Evolutionary conservation across 2,888 invertebrate genomes (phyloP), one percentile per base, ranked within the genome.

Genomic region (Drosophila mettleri): DNA sequence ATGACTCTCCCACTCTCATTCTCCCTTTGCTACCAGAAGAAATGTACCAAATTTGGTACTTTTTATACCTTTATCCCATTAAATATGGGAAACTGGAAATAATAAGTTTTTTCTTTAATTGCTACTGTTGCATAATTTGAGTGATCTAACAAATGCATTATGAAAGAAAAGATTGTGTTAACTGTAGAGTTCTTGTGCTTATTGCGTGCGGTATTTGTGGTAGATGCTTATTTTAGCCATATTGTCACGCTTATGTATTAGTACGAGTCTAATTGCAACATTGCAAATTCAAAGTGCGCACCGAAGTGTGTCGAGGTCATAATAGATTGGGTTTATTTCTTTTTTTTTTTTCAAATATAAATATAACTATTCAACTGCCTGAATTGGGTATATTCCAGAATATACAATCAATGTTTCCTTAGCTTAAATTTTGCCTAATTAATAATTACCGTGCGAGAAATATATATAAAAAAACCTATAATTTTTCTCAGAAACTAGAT

Each of bases 141-240:
- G n/a, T n/a, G n/a, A n/a, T 16, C 8, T 8, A n/a, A 36, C 3
- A 16, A 38, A 38, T 5, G 16, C 0, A 36, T 16, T 20, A n/a
- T n/a, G n/a, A n/a, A n/a, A 6, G 38, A 20, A 18, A 38, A 38
- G 9, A 10, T 16, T 5, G 33, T 18, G 1, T 18, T 38, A 1
- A n/a, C 22, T n/a, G 10, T 22, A 22, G 14, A 39, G 22, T 8
- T 20, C 14, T 41, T 14, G 12, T 3, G 3, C 8, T 41, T 9
- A n/a, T 8, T n/a, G 8, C n/a, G 22, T 41, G 41, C n/a, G 41
- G 22, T 22, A 41, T 41, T 41, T 41, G 41, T 22, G 41, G 41
- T 38, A 18, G 4, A 38, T 16, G 16, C 34, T 8, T 0, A 16
- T 3, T 39, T 24, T 24, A 24, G 29, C 31, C 31, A 31, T 12